Evolutionary conservation across 2,888 invertebrate species (phyloP).

Genomic region (Dasypolia templi): DNA sequence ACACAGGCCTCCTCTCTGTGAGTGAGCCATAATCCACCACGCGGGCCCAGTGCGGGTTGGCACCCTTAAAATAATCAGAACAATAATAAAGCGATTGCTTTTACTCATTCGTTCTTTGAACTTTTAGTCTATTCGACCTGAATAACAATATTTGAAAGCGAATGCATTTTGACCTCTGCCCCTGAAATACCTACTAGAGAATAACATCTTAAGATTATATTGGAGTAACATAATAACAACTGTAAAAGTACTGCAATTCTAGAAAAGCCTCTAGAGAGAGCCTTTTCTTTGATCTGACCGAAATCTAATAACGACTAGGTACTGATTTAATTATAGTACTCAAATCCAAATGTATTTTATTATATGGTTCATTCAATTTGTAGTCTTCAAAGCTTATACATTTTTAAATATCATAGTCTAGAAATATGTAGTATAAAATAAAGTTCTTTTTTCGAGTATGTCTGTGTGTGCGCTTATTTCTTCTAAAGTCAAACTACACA

Average conservation of each 20-base stretch:
- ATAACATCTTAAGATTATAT: not conserved
- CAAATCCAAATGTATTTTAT: not conserved
- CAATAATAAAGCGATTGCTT: no score
- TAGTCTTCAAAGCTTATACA: not conserved
- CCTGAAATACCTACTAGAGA: not conserved
- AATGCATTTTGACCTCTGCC: not conserved
- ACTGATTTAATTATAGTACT: not conserved
- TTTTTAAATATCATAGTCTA: no score
- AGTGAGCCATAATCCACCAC: no score
- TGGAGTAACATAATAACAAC: not conserved
- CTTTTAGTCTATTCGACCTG: not conserved
- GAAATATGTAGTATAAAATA: not conserved
- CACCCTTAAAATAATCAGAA: no score
- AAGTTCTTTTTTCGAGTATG: not conserved
- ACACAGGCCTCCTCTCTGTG: no score
- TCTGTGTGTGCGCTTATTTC: not conserved
- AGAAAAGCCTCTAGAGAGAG: not conserved
- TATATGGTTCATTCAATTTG: not conserved
- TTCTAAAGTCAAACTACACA: not conserved
- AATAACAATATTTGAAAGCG: not conserved
- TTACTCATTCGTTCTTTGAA: no score
- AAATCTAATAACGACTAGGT: not conserved
- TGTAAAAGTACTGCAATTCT: not conserved
- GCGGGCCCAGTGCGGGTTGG: no score
- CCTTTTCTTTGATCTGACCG: not conserved